A percentile compares a stretch with the other conserved stretches of the same genome.
These are phyloP conservation scores for Actias luna DNA, from an alignment of 2,888 invertebrate genomes.

Conservation along the genomic window DNA sequence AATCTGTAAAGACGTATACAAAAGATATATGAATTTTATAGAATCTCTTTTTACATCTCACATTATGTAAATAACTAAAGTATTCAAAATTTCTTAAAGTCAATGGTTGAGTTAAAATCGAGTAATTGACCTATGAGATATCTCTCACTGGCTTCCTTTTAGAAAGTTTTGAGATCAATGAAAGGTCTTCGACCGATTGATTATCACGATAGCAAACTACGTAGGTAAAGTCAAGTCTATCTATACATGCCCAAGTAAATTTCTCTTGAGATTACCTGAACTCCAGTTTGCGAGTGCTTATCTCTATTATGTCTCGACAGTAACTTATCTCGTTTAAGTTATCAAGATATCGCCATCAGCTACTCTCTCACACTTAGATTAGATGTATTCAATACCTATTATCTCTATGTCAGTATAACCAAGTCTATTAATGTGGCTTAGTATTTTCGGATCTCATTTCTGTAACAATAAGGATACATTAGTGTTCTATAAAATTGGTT, in stretches of 20 bases:
- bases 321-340: conserved; percentile 48
- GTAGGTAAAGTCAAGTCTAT: neutral
- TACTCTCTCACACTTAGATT: conserved; percentile 16
- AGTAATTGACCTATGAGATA: neutral
- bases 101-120: neutral
- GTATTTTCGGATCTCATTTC: neutral
- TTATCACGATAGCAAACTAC: neutral
- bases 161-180: neutral
- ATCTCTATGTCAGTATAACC: conserved; percentile 16
- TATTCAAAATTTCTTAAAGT: neutral
- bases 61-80: too few relatives aligned
- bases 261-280: conserved; percentile 42
- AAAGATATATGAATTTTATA: too few relatives aligned
- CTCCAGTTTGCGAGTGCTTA: conserved; percentile 26
- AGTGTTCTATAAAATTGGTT: neutral
- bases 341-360: conserved; percentile 29
- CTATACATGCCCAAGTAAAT: conserved; percentile 22
- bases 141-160: neutral
- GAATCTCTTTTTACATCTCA: too few relatives aligned
- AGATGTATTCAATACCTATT: conserved; percentile 25
- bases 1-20: too few relatives aligned
- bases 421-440: neutral
- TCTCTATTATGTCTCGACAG: conserved; percentile 28
- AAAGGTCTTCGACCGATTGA: neutral
- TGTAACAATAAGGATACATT: neutral